Conservation (phyloP, 2,888 invertebrate species). For the Xylocampa areola region DNA sequence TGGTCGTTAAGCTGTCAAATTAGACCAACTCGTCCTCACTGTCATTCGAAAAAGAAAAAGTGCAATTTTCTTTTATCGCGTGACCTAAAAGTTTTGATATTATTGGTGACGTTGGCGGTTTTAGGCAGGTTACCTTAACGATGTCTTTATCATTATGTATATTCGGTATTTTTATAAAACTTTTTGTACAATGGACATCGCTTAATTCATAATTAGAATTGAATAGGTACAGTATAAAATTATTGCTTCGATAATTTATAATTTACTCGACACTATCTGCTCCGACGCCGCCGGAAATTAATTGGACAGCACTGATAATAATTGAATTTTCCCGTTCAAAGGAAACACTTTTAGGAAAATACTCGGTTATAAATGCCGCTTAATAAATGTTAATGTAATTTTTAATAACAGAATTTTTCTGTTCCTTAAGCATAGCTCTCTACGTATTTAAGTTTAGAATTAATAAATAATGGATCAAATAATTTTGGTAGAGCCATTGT, state of each 20-base stretch:
- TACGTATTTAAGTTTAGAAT: too few relatives aligned
- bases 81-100: constrained; percentile 77
- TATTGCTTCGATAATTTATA: constrained; percentile 60
- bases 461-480: too few relatives aligned
- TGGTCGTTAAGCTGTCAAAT: constrained; percentile 81
- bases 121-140: constrained; percentile 34
- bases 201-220: constrained; percentile 45
- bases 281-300: constrained; percentile 57
- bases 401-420: constrained; percentile 21
- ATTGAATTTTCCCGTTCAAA: constrained; percentile 59
- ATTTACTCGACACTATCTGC: constrained; percentile 62
- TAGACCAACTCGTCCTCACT: constrained; percentile 75
- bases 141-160: constrained; percentile 34
- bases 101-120: constrained; percentile 65
- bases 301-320: constrained; percentile 61
- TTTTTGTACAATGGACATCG: constrained; percentile 9
- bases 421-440: background rate
- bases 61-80: constrained; percentile 81
- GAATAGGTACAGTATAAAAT: constrained; percentile 49
- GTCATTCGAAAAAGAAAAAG: constrained; percentile 78
- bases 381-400: constrained; percentile 30
- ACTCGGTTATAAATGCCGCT: constrained; percentile 32
- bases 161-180: constrained; percentile 18
- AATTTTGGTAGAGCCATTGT: background rate
- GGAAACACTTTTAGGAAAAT: constrained; percentile 52